Conservation (phyloP, 64 coral and sea anemone genomes). For the Platygyra sinensis region DNA sequence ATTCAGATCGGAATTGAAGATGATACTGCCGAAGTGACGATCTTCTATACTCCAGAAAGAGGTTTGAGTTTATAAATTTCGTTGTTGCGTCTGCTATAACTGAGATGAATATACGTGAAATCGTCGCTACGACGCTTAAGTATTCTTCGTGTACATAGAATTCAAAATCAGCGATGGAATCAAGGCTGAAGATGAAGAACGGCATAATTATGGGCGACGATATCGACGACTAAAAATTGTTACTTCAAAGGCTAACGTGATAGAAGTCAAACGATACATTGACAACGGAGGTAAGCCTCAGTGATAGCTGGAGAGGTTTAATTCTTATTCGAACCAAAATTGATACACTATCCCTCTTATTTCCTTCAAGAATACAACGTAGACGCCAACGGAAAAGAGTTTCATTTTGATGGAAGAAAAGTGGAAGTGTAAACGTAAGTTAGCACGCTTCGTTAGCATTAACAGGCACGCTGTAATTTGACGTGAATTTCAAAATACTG, state of each 20-base stretch:
- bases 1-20: conserved; percentile 39
- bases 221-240: background rate
- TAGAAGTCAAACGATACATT: background rate
- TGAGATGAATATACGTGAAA: background rate
- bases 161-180: background rate
- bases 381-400: background rate
- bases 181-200: background rate
- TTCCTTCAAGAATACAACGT: background rate
- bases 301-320: background rate
- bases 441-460: background rate
- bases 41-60: conserved; percentile 40
- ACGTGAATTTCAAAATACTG: background rate
- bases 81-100: background rate
- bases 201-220: background rate
- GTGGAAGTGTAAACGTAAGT: conserved; percentile 5
- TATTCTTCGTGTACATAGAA: background rate
- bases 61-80: background rate
- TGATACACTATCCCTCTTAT: background rate
- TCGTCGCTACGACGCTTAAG: background rate
- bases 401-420: background rate
- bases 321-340: background rate
- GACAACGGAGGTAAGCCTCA: background rate
- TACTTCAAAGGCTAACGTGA: conserved; percentile 29
- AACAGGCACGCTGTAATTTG: background rate
- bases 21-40: conserved; percentile 15